phyloP scores from a whole-genome alignment of 35 echinoderm and acorn worm genomes.

The Diadema setosum region DNA sequence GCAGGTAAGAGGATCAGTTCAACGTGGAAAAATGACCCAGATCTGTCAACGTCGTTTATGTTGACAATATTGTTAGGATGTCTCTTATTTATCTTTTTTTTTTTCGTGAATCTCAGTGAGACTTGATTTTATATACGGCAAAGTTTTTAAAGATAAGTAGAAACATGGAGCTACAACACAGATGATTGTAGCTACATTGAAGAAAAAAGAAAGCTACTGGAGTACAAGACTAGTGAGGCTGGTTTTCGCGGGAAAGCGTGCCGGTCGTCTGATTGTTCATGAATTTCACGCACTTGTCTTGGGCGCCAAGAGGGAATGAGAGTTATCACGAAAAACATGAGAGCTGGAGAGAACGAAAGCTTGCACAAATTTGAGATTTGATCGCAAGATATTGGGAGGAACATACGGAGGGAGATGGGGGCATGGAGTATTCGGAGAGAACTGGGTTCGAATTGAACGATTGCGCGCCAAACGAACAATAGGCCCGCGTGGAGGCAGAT shows the following conservation, averaged over 20 bases:
- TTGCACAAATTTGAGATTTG: not conserved
- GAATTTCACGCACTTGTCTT: not conserved
- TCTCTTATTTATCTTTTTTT: no score
- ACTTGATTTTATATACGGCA: no score
- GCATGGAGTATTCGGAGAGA: not conserved
- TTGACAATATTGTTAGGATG: no score
- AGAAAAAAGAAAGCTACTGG: no score
- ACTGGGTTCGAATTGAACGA: no score
- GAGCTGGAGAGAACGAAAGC: not conserved
- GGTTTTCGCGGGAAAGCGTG: not conserved
- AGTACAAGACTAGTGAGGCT: not conserved
- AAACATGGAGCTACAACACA: no score
- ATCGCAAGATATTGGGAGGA: not conserved
- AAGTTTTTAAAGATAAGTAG: no score
- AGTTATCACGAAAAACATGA: not conserved
- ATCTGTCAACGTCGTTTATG: no score
- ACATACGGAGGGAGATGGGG: not conserved
- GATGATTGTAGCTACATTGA: no score
- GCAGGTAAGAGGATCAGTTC: no score
- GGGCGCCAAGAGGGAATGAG: not conserved
- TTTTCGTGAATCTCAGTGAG: no score
- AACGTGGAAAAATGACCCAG: no score
- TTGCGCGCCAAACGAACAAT: not conserved
- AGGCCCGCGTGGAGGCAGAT: not conserved
- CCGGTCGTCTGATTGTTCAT: not conserved